These are phyloP conservation scores for Hipposideros larvatus DNA, from an alignment of 2,797 vertebrate species.

Conservation along the genomic window DNA sequence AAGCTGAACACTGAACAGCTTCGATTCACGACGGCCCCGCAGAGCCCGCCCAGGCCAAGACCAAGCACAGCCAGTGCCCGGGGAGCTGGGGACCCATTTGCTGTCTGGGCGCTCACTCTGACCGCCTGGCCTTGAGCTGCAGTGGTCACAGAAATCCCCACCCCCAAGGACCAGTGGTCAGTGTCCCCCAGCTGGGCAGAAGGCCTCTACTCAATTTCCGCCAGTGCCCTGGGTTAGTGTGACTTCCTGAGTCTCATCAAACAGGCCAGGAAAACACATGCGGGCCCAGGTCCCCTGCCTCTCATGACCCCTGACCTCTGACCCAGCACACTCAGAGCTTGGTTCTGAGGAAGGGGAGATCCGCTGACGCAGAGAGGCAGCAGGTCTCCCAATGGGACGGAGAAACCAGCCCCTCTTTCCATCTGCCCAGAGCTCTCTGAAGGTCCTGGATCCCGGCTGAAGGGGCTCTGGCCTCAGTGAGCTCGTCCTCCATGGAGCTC, in stretches of 20 bases:
- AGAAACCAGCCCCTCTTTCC: rapidly evolving
- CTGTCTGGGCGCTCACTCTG: rapidly evolving
- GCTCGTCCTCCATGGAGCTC: neutral
- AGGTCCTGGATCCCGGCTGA: rapidly evolving
- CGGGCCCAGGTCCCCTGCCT: rapidly evolving
- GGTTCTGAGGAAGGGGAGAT: too few species aligned
- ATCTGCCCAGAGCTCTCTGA: too few species aligned
- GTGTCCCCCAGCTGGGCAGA: neutral
- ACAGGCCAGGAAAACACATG: neutral
- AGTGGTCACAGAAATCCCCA: rapidly evolving
- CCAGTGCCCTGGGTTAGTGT: neutral
- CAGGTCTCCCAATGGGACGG: rapidly evolving
- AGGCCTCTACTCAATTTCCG: neutral
- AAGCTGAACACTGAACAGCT: too few species aligned
- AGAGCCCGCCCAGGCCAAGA: neutral
- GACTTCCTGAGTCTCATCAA: neutral
- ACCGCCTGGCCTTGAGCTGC: neutral
- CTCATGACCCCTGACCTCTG: neutral
- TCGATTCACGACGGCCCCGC: neutral
- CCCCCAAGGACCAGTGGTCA: neutral
- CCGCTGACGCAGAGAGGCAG: neutral
- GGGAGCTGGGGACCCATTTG: neutral
- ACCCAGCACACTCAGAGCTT: neutral
- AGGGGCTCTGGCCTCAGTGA: neutral
- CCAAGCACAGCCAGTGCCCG: rapidly evolving